phyloP scores from a whole-genome alignment of 2,797 vertebrate genomes.

The Epinephelus malabaricus region DNA sequence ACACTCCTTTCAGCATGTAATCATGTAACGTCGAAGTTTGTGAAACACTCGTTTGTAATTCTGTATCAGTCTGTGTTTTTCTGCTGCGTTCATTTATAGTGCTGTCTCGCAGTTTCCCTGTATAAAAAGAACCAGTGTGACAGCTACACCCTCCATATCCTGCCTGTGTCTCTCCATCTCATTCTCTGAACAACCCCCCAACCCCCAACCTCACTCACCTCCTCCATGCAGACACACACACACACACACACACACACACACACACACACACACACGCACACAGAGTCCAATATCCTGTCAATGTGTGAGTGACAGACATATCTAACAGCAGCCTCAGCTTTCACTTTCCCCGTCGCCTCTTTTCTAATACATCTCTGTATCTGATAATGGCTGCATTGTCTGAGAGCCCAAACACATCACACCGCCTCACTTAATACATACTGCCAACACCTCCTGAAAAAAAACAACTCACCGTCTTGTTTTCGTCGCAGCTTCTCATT shows the following conservation, averaged over 20 bases:
- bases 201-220: slow-evolving; percentile 1
- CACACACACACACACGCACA: slow-evolving; percentile 1
- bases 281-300: slow-evolving; percentile 56
- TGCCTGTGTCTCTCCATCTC: slow-evolving; percentile 16
- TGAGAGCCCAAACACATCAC: slow-evolving; percentile 26
- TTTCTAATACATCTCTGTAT: slow-evolving; percentile 29
- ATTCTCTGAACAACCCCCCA: slow-evolving; percentile 17
- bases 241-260: not conserved
- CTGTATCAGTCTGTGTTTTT: slow-evolving; percentile 5
- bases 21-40: not conserved
- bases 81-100: slow-evolving; percentile 15
- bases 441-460: slow-evolving; percentile 1
- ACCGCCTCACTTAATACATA: slow-evolving; percentile 9
- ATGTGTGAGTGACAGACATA: slow-evolving; percentile 44
- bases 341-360: slow-evolving; percentile 4
- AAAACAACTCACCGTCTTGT: not conserved
- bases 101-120: slow-evolving; percentile 20
- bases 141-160: slow-evolving; percentile 33
- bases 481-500: slow-evolving; percentile 38
- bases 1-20: not conserved
- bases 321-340: slow-evolving; percentile 25
- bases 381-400: slow-evolving; percentile 47
- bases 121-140: slow-evolving; percentile 31
- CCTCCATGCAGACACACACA: not conserved
- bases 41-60: not conserved